Base-by-base conservation (phyloP, 2,113 vertebrate species). In the Meles meles region DNA sequence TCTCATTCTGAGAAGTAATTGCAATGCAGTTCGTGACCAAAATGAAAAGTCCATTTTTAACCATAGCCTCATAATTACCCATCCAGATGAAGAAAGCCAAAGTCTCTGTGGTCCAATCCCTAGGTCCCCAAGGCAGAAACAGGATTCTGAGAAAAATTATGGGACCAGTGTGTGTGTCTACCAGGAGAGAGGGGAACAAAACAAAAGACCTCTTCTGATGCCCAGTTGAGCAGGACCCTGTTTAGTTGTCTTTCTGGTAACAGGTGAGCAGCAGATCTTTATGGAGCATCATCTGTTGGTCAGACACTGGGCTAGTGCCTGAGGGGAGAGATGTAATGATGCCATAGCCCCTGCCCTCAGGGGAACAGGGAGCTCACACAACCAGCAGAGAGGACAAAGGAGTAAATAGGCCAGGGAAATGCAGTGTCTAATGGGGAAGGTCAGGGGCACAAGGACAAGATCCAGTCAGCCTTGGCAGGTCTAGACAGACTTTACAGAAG, bases 11-110 rank as follows among this genome's bases (percentile, higher is more conserved):
- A 72, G 89, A 95, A 72, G 80, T 93, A 96, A 96, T 89, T 97
- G 76, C 34, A 9, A 59, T 95, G 74, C 71, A 83, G 72, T 87
- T 92, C 61, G 29, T 96, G 96, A 97, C 92, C 79, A 93, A 97
- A 97, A 94, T n/a, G 61, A 97, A 88, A 97, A 94, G 89, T 87
- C 82, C 79, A 14, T 96, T 98, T 97, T 97, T 96, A 97, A 97
- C 83, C 23, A 18, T 82, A 93, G 88, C 59, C 47, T 96, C 81
- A 67, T 89, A 84, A 95, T 94, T 92, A 94, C 39, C 79, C 65
- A 94, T 63, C 71, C 37, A 93, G 39, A 95, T 89, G 81, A 97
- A 90, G 74, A 88, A 89, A 77, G 27, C 88, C 71, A 89, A 47
- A 91, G 82, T 88, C 65, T 93, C 86, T 83, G 44, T 80, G 86